Base-by-base conservation (phyloP, 2,888 invertebrate genomes). In the Pheosia tremula region DNA sequence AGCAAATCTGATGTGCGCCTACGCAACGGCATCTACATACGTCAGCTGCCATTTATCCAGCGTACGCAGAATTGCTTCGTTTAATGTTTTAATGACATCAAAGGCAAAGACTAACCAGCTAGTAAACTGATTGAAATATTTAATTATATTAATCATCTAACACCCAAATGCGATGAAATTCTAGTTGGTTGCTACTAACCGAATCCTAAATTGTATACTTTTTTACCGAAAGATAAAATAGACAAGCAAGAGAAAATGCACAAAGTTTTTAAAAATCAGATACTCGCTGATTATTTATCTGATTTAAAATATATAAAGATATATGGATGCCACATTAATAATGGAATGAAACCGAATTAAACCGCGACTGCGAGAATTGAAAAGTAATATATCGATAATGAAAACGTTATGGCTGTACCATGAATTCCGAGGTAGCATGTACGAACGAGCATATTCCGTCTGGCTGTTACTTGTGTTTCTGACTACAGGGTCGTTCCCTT, bases 1-100 rank as follows among this genome's bases (percentile, higher is more conserved):
- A 85, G 80, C 63, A 86, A 88, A 89, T 87, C 85, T 78, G 85
- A 77, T 75, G 77, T 86, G 88, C 89, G 85, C 91, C 90, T 81
- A 89, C 91, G 87, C 88, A 85, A 64, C 73, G 61, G 71, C 74
- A 76, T 80, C 80, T 81, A 76, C 41, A 11, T 54, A 54, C 85
- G 85, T 88, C 84, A 85, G 81, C 76, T 77, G 73, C 65, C 76
- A 77, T 71, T 78, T 80, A 81, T 83, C 79, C 78, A 65, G 74
- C 65, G 74, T 69, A 64, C 72, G 71, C 68, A 76, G 76, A 52
- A 56, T 56, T 56, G 41, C 41, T 13, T 41, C 55, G 11, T 41
- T 56, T 9, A 37, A 47, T 45, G 45, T 37, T 47, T 39, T 47
- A 38, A 47, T 45, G 45, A 50, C 11, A 38, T 50, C 41, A 56